phyloP scores from a whole-genome alignment of 2,888 invertebrate genomes.

The Zygothrica quintamaculata region DNA sequence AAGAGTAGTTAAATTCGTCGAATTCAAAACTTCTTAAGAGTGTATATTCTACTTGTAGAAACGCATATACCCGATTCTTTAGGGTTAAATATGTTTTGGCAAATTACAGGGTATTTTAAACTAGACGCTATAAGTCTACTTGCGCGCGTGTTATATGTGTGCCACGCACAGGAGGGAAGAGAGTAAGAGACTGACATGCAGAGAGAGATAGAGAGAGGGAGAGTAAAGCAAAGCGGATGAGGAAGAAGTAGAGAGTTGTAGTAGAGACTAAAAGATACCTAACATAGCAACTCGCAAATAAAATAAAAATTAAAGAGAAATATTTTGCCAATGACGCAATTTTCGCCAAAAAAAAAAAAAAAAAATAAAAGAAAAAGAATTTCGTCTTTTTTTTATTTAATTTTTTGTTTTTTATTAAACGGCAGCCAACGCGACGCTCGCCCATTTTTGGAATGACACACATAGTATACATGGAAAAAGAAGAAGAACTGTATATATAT shows the following conservation, averaged over 20 bases:
- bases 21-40: too few species aligned
- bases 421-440: conserved; percentile 69
- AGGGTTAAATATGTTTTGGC: too few species aligned
- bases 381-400: conserved; percentile 1
- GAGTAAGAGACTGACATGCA: conserved; percentile 11
- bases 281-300: conserved; percentile 20
- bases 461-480: conserved; percentile 7
- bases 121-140: background rate
- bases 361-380: conserved; percentile 26
- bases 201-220: conserved; percentile 14
- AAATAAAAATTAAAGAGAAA: conserved; percentile 40
- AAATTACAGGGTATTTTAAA: too few species aligned
- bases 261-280: conserved; percentile 26
- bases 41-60: too few species aligned
- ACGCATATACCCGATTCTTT: too few species aligned
- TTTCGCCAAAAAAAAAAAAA: conserved; percentile 51
- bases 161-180: background rate
- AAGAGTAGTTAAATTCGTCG: too few species aligned
- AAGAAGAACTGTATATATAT: background rate
- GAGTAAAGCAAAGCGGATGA: conserved; percentile 5
- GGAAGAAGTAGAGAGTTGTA: background rate
- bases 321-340: conserved; percentile 75
- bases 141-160: background rate
- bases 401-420: conserved; percentile 29
- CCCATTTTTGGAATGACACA: conserved; percentile 54